Conservation (phyloP, 2,888 invertebrate species). For the Dioctria rufipes region DNA sequence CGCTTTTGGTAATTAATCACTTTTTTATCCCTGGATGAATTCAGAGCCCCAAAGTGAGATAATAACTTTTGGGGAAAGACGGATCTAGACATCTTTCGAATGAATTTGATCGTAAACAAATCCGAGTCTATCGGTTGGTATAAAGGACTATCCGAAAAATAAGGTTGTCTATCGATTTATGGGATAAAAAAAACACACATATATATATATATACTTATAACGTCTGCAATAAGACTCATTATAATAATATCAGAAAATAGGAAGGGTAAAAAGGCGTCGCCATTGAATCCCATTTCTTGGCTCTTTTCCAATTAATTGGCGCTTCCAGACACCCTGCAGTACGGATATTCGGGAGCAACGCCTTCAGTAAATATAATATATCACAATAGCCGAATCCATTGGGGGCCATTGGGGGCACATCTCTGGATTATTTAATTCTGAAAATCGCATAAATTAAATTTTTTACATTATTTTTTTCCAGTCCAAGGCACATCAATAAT, state of each 20-base stretch:
- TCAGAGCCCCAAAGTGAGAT: no score
- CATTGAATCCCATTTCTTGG: conserved; percentile 9
- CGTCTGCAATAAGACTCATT: neutral
- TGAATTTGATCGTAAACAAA: no score
- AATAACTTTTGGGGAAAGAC: no score
- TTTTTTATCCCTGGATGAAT: no score
- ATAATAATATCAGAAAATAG: conserved; percentile 25
- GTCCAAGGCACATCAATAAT: neutral
- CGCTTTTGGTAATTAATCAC: no score
- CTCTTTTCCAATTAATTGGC: conserved; percentile 6
- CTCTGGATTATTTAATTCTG: neutral
- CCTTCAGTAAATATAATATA: neutral
- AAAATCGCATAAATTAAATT: neutral
- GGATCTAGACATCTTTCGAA: no score
- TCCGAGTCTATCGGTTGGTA: no score
- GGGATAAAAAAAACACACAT: neutral
- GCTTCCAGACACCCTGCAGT: conserved; percentile 13
- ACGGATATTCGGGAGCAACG: neutral
- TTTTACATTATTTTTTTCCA: no score
- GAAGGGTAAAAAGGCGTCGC: neutral
- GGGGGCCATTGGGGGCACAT: neutral
- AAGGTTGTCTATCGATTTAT: conserved; percentile 9
- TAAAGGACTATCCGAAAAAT: neutral
- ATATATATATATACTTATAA: no score
- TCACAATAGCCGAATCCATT: neutral